Percentiles rank a stretch among this genome's conserved stretches.
Evolutionary conservation across 1,140 invertebrate species (phyloP).

Genomic region (Ephestia elutella): DNA sequence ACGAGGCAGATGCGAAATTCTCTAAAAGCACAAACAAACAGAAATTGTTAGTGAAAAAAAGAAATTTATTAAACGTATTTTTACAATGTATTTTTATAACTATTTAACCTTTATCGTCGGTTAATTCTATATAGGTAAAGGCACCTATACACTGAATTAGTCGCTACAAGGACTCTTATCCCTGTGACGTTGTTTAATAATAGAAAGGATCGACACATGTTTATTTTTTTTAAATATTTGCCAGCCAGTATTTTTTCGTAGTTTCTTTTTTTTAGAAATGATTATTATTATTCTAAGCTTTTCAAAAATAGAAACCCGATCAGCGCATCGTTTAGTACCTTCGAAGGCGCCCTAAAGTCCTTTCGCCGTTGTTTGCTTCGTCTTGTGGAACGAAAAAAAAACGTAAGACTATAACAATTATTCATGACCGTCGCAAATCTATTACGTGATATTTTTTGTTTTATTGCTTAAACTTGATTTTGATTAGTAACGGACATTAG

Average conservation of each 20-base stretch:
- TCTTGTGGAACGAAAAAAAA: not conserved
- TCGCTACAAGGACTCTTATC: no score
- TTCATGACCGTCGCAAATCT: not conserved
- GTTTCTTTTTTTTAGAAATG: no score
- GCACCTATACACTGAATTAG: not conserved
- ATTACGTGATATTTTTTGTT: not conserved
- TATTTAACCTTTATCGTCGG: constrained; percentile 33
- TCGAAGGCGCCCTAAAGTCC: not conserved
- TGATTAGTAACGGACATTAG: not conserved
- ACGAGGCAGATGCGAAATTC: constrained; percentile 20
- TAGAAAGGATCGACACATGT: no score
- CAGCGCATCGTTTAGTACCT: no score
- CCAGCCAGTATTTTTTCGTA: no score
- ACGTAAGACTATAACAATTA: not conserved
- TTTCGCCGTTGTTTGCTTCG: not conserved
- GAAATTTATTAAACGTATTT: constrained; percentile 13
- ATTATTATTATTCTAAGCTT: no score
- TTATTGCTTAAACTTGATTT: not conserved
- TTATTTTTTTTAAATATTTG: no score
- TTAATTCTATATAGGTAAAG: not conserved
- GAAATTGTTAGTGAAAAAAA: constrained; percentile 2
- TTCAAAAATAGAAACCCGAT: no score
- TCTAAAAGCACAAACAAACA: constrained; percentile 1
- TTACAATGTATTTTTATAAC: constrained; percentile 28
- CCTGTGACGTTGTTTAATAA: no score